Conservation (phyloP, 2,888 invertebrate genomes). For the Cryptosula pallasiana region DNA sequence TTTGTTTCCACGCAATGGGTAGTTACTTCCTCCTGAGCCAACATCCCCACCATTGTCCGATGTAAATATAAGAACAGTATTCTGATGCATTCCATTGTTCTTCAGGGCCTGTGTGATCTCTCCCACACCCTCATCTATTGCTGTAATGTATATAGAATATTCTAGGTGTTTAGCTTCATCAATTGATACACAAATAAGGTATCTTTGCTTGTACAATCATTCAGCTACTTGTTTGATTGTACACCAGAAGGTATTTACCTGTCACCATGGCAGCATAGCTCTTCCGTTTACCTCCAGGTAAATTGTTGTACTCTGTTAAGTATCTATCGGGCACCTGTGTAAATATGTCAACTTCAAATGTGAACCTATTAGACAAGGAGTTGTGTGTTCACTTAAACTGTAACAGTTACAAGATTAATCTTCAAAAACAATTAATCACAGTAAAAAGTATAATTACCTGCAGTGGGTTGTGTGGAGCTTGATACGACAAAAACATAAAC, state of each 20-base stretch:
- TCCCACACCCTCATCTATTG: conserved; percentile 29
- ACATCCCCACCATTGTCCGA: conserved; percentile 39
- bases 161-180: no score
- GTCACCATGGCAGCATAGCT: conserved; percentile 62
- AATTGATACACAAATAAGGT: no score
- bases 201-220: no score
- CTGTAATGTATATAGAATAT: conserved; percentile 24
- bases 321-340: conserved; percentile 21
- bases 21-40: conserved; percentile 44
- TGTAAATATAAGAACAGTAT: conserved; percentile 22
- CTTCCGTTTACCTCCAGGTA: background rate
- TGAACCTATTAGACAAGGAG: no score
- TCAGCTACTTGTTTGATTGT: no score
- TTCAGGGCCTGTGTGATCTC: conserved; percentile 28
- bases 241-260: background rate
- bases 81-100: conserved; percentile 27
- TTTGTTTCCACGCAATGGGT: conserved; percentile 58
- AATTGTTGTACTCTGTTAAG: background rate
- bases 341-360: no score
- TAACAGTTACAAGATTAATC: no score
- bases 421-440: no score
- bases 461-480: conserved; percentile 77
- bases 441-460: no score
- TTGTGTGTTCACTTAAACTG: no score
- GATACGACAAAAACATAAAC: conserved; percentile 77